Evolutionary conservation across 2,113 vertebrate genomes (phyloP), one percentile per base, ranked within the genome.

Genomic region (Mormoops blainvillei): DNA sequence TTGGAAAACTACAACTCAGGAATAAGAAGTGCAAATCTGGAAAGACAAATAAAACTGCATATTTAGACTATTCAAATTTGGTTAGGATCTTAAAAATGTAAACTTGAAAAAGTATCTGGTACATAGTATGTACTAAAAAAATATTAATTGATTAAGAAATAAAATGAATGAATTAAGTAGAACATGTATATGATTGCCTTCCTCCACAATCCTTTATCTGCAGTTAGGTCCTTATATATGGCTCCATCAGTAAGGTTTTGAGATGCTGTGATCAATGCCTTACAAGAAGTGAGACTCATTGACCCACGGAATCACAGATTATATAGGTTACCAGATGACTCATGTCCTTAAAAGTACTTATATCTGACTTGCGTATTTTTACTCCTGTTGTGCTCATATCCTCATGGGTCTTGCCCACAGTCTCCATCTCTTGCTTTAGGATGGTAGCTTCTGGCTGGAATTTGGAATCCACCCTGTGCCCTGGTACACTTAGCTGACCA

Each of bases 61-160:
- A 48, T 73, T 91, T 89, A 45, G 48, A 85, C 18, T 86, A 58
- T 76, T 93, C 83, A 56, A 74, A 90, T 96, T 85, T 67, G 31
- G 14, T 12, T 65, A 81, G 45, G 36, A 76, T 78, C 70, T 89
- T 26, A 81, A 50, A 94, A 87, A 15, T 80, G 20, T 71, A 84
- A 84, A 22, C 18, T 78, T 18, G 2, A 33, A 63, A 71, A 77
- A 76, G 50, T 78, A 1, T 77, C 80, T 92, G 18, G 4, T 63
- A 24, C 4, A 28, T 61, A 73, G 16, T 6, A 16, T 71, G 9
- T 38, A 52, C 22, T 87, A 43, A 77, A 52, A n/a, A 93, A 68
- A 80, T 83, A 20, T 85, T 89, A 83, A 45, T 86, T 36, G 54
- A 78, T 91, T 89, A 84, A 80, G 48, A 70, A 54, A 41, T 56